A percentile compares a stretch with the other conserved stretches of the same genome.
Evolutionary conservation across 2,888 invertebrate species (phyloP).

Genomic region (Drosophila koepferae): DNA sequence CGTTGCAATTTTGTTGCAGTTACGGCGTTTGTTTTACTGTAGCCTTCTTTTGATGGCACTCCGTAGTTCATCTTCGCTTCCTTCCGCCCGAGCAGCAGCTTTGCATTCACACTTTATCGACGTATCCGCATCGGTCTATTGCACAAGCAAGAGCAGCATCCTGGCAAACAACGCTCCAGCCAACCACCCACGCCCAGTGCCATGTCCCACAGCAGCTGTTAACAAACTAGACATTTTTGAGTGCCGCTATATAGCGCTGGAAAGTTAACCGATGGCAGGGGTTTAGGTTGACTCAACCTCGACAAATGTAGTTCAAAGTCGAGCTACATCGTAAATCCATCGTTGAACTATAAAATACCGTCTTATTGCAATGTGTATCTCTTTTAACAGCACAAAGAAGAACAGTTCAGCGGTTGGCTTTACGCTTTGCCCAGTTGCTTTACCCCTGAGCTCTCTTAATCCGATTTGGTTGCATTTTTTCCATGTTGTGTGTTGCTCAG

Average conservation of each 20-base stretch:
- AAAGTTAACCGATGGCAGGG: slow-evolving; percentile 42
- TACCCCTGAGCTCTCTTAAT: slow-evolving; percentile 77
- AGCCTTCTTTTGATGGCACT: slow-evolving; percentile 37
- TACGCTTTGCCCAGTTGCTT: slow-evolving; percentile 61
- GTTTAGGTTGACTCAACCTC: slow-evolving; percentile 38
- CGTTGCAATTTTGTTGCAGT: slow-evolving; percentile 70
- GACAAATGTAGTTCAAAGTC: slow-evolving; percentile 79
- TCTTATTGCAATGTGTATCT: slow-evolving; percentile 79
- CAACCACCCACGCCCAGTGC: background rate
- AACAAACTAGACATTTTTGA: slow-evolving; percentile 54
- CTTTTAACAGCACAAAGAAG: slow-evolving; percentile 50
- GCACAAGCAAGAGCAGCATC: slow-evolving; percentile 42
- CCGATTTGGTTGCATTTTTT: slow-evolving; percentile 74
- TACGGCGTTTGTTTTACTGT: slow-evolving; percentile 56
- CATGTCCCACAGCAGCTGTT: slow-evolving; percentile 30
- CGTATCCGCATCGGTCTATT: slow-evolving; percentile 59
- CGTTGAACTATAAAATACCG: slow-evolving; percentile 80
- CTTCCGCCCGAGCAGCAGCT: slow-evolving; percentile 27
- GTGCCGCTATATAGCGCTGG: slow-evolving; percentile 24
- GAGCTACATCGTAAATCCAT: slow-evolving; percentile 76
- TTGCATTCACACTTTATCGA: slow-evolving; percentile 60
- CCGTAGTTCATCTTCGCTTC: slow-evolving; percentile 42
- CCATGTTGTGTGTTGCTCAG: slow-evolving; percentile 58
- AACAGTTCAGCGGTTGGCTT: slow-evolving; percentile 66
- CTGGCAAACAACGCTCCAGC: slow-evolving; percentile 14